Evolutionary conservation across 2,888 invertebrate genomes (phyloP).

Genomic region (Dynastes grantii): DNA sequence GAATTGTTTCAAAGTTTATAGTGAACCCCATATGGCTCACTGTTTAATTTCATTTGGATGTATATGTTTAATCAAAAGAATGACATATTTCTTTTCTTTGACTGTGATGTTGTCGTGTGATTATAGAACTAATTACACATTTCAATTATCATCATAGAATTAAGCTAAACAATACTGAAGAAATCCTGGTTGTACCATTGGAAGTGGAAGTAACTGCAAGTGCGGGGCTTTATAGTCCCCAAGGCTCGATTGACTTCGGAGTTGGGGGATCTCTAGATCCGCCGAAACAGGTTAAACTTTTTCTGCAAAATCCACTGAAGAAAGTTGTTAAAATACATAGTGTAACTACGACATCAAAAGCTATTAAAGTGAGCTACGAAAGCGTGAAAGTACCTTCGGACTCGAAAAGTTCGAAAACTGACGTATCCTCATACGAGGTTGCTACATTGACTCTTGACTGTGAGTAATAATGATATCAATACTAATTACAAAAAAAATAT

Average conservation of each 20-base stretch:
- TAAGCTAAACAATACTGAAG: conserved; percentile 79
- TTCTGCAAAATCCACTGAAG: conserved; percentile 78
- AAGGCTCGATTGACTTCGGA: conserved; percentile 86
- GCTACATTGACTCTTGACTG: conserved; percentile 82
- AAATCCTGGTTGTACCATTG: conserved; percentile 85
- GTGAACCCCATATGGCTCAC: no score
- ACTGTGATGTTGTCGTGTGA: no score
- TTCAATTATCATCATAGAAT: conserved; percentile 71
- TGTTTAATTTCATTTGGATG: no score
- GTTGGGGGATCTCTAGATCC: conserved; percentile 81
- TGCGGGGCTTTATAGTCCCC: conserved; percentile 85
- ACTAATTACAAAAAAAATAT: not conserved
- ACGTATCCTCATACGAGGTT: conserved; percentile 70
- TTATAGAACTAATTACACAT: no score
- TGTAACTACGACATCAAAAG: conserved; percentile 77
- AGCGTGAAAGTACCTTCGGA: conserved; percentile 79
- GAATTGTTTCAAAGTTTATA: no score
- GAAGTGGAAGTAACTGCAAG: conserved; percentile 84
- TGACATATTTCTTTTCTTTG: no score
- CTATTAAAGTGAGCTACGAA: conserved; percentile 79
- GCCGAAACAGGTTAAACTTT: conserved; percentile 75
- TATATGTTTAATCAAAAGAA: no score
- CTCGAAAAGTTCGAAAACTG: conserved; percentile 71
- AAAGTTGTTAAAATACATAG: conserved; percentile 79
- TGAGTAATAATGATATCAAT: conserved; percentile 68